Conservation (phyloP, 2,797 vertebrate species). For the Uromys caudimaculatus region DNA sequence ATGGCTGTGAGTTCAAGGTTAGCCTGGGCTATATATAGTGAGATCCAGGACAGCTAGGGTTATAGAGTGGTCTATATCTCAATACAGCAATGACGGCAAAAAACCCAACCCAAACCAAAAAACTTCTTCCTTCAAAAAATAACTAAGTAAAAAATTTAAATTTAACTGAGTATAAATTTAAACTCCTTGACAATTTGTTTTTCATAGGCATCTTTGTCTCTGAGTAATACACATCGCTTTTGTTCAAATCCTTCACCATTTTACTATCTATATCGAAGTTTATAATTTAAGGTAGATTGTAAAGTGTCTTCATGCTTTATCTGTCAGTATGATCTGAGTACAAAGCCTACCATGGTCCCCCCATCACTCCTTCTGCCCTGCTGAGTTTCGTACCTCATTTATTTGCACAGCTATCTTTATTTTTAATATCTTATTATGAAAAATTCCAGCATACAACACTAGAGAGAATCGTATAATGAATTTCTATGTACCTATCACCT, state of each 20-base stretch:
- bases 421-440: slow-evolving; percentile 59
- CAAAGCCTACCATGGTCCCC: background rate
- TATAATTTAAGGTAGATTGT: slow-evolving; percentile 35
- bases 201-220: slow-evolving; percentile 12
- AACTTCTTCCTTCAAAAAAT: background rate
- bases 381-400: slow-evolving; percentile 33
- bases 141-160: background rate
- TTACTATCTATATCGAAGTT: slow-evolving; percentile 52
- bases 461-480: slow-evolving; percentile 33
- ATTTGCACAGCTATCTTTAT: slow-evolving; percentile 47
- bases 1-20: background rate
- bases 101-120: background rate
- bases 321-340: slow-evolving; percentile 7
- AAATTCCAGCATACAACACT: background rate
- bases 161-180: slow-evolving; percentile 63
- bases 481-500: background rate
- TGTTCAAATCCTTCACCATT: slow-evolving; percentile 34
- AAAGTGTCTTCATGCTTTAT: slow-evolving; percentile 49
- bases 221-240: slow-evolving; percentile 46
- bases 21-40: background rate
- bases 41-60: background rate
- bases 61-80: background rate
- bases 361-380: background rate
- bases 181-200: slow-evolving; percentile 28
- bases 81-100: background rate